phyloP scores from a whole-genome alignment of 2,797 vertebrate genomes.

The Takifugu rubripes region DNA sequence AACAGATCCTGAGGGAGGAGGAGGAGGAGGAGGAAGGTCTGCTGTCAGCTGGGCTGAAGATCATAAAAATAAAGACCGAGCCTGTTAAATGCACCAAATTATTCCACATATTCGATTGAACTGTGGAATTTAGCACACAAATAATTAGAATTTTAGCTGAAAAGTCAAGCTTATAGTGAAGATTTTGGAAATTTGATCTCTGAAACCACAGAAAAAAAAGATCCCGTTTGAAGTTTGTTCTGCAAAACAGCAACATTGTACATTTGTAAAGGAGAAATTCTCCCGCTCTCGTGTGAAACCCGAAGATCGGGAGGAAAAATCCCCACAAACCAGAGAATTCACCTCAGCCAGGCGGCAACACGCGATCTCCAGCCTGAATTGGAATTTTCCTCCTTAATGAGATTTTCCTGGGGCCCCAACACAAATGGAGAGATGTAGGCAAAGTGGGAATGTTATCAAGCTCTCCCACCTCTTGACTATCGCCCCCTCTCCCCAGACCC shows the following conservation, averaged over 20 bases:
- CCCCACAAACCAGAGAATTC: not conserved
- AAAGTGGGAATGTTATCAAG: slow-evolving; percentile 78
- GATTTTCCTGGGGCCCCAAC: slow-evolving; percentile 66
- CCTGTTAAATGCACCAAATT: too few relatives aligned
- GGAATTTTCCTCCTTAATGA: slow-evolving; percentile 62
- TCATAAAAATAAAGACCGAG: too few relatives aligned
- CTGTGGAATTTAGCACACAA: too few relatives aligned
- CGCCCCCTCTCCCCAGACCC: slow-evolving; percentile 40
- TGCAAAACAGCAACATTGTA: not conserved
- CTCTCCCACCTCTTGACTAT: slow-evolving; percentile 68
- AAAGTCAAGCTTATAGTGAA: too few relatives aligned
- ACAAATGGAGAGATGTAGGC: slow-evolving; percentile 75
- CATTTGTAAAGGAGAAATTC: not conserved
- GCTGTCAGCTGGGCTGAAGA: too few relatives aligned
- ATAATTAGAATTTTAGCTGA: too few relatives aligned
- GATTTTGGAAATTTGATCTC: too few relatives aligned
- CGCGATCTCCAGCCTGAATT: slow-evolving; percentile 32
- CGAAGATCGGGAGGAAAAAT: not conserved
- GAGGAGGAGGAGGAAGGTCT: too few relatives aligned
- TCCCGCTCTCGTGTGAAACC: too few relatives aligned
- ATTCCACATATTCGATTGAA: too few relatives aligned
- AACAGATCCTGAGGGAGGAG: not conserved
- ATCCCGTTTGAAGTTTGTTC: not conserved
- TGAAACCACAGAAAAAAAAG: too few relatives aligned
- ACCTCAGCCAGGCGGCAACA: slow-evolving; percentile 16